phyloP scores from a whole-genome alignment of 2,113 vertebrate species.

The Sceloporus undulatus region DNA sequence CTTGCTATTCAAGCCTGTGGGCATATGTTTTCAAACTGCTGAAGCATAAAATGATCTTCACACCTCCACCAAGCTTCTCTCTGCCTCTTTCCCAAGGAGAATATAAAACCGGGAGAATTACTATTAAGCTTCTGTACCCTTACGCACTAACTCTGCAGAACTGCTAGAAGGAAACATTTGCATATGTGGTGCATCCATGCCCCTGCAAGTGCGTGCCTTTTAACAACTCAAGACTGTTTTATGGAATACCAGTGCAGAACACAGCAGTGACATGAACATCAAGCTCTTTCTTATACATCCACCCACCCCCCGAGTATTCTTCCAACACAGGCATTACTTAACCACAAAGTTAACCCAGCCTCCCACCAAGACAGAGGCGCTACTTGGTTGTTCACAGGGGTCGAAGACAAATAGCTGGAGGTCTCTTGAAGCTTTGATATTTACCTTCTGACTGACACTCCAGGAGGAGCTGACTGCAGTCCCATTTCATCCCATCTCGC shows the following conservation, averaged over 20 bases:
- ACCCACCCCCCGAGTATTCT: slow-evolving; percentile 35
- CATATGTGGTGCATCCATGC: not conserved
- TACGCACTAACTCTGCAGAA: not conserved
- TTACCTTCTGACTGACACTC: slow-evolving; percentile 38
- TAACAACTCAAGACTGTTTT: slow-evolving; percentile 47
- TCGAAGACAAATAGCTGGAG: slow-evolving; percentile 38
- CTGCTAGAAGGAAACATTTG: not conserved
- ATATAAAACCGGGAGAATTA: slow-evolving; percentile 30
- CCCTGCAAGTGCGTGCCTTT: not conserved
- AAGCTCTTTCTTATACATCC: slow-evolving; percentile 17
- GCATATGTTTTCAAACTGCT: slow-evolving; percentile 60
- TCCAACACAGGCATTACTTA: not conserved
- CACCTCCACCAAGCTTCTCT: slow-evolving; percentile 43
- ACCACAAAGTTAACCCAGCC: slow-evolving; percentile 50
- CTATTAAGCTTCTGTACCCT: not conserved
- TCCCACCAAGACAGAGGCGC: slow-evolving; percentile 4
- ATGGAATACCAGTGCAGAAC: slow-evolving; percentile 36
- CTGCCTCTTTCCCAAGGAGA: slow-evolving; percentile 41
- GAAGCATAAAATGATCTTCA: slow-evolving; percentile 16
- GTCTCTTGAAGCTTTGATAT: slow-evolving; percentile 65
- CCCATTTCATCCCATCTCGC: slow-evolving; percentile 53
- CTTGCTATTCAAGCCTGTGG: slow-evolving; percentile 59
- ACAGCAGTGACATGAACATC: slow-evolving; percentile 44
- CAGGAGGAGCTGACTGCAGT: slow-evolving; percentile 39
- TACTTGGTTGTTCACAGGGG: slow-evolving; percentile 43